A percentile compares a stretch with the other conserved stretches of the same genome.
phyloP scores from a whole-genome alignment of 2,888 invertebrate species.

The Mythimna impura region DNA sequence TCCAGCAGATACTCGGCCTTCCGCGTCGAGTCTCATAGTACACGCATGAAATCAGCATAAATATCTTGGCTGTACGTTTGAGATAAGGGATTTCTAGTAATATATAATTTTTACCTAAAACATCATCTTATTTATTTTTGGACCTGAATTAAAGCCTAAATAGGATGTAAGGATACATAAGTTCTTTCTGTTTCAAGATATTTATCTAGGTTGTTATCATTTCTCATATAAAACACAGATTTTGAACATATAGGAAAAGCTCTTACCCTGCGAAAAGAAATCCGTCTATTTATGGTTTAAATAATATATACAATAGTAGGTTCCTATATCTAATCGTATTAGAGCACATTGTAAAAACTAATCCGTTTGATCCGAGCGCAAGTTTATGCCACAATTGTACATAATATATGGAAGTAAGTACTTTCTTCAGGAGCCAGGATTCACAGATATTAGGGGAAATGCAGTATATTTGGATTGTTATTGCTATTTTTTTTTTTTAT shows the following conservation, averaged over 20 bases:
- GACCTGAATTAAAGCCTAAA: background rate
- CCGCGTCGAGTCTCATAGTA: background rate
- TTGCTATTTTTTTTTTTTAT: too few species aligned
- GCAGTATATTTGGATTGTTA: too few species aligned
- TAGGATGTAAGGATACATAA: background rate
- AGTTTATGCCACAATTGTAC: constrained; percentile 17
- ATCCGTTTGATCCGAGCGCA: constrained; percentile 40
- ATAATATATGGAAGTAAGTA: constrained; percentile 26
- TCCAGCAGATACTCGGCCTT: background rate
- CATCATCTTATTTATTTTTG: background rate
- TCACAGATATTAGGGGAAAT: constrained; percentile 9
- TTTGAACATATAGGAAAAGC: background rate
- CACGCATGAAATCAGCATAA: constrained; percentile 18
- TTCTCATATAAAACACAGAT: background rate
- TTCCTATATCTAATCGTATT: constrained; percentile 27
- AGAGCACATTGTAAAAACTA: constrained; percentile 15
- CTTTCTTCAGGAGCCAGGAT: constrained; percentile 2
- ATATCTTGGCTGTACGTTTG: constrained; percentile 13
- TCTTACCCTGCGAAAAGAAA: background rate
- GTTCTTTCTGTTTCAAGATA: background rate
- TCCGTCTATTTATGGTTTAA: background rate
- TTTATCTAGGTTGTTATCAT: background rate
- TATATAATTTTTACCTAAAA: constrained; percentile 1
- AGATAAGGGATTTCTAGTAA: constrained; percentile 26
- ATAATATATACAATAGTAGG: constrained; percentile 11